A percentile compares a stretch with the other conserved stretches of the same genome.
phyloP scores from a whole-genome alignment of 2,113 vertebrate genomes.

The Perca flavescens region DNA sequence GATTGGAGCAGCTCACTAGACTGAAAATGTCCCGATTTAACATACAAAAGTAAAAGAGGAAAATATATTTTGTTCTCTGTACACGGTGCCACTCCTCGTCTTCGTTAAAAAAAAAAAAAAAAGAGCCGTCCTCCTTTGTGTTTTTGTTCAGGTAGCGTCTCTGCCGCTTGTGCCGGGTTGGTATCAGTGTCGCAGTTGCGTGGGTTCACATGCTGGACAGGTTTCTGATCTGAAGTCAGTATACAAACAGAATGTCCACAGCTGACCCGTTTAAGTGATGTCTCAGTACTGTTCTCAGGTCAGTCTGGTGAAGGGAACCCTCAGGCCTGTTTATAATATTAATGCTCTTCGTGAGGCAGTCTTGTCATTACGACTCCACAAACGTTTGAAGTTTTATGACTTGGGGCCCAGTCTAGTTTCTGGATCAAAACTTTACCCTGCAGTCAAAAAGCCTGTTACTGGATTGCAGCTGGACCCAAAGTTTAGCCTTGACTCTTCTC shows the following conservation, averaged over 20 bases:
- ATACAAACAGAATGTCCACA: conserved; percentile 27
- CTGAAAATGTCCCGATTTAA: conserved; percentile 87
- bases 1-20: conserved; percentile 88
- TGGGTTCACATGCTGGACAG: conserved; percentile 35
- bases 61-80: conserved; percentile 99
- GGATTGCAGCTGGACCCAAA: conserved; percentile 29
- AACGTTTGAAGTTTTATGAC: conserved; percentile 29
- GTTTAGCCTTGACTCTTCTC: background rate
- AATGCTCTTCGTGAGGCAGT: conserved; percentile 50
- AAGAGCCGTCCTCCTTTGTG: conserved; percentile 68
- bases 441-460: conserved; percentile 34
- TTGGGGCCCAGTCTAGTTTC: conserved; percentile 39
- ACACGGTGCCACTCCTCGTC: conserved; percentile 86
- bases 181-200: conserved; percentile 41
- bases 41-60: conserved; percentile 99
- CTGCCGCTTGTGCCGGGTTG: conserved; percentile 56
- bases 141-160: conserved; percentile 63
- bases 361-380: conserved; percentile 19
- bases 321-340: conserved; percentile 8
- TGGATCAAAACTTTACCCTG: conserved; percentile 58
- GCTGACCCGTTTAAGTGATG: conserved; percentile 31
- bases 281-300: conserved; percentile 32
- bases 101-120: conserved; percentile 68
- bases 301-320: conserved; percentile 23
- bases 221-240: conserved; percentile 53